Evolutionary conservation across 2,113 vertebrate species (phyloP).

Genomic region (Pampusana beccarii): DNA sequence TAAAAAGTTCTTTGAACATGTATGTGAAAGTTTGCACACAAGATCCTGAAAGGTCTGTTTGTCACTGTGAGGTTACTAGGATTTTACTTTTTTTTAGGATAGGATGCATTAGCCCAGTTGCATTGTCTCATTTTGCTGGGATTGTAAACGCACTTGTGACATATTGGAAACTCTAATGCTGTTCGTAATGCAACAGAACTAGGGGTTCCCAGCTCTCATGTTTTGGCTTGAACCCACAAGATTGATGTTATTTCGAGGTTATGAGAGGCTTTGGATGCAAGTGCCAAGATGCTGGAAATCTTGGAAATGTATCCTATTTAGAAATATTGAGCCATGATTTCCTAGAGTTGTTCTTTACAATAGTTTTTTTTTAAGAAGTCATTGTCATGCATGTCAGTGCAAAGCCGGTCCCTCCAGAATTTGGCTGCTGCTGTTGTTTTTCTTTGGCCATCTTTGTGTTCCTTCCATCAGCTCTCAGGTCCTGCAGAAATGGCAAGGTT

Average conservation of each 20-base stretch:
- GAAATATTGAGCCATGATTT: slow-evolving; percentile 2
- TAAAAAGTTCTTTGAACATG: not conserved
- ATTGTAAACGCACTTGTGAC: not conserved
- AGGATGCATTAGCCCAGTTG: not conserved
- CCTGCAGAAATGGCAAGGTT: not conserved
- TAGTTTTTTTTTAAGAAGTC: not conserved
- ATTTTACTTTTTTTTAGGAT: not conserved
- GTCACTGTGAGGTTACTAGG: not conserved
- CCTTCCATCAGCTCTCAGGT: not conserved
- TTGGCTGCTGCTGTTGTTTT: not conserved
- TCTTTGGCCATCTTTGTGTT: not conserved
- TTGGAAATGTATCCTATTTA: slow-evolving; percentile 19
- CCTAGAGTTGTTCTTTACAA: slow-evolving; percentile 18
- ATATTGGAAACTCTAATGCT: not conserved
- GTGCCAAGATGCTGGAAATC: not conserved
- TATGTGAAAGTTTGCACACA: not conserved
- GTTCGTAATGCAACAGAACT: not conserved
- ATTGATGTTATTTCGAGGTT: not conserved
- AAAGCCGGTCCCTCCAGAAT: not conserved
- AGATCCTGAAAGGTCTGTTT: not conserved
- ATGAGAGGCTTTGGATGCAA: not conserved
- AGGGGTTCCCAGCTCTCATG: not conserved
- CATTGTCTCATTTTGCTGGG: not conserved
- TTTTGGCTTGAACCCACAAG: not conserved
- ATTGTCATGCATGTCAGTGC: not conserved